Base-by-base conservation (phyloP, 2,888 invertebrate genomes). In the Aleiodes alternator region DNA sequence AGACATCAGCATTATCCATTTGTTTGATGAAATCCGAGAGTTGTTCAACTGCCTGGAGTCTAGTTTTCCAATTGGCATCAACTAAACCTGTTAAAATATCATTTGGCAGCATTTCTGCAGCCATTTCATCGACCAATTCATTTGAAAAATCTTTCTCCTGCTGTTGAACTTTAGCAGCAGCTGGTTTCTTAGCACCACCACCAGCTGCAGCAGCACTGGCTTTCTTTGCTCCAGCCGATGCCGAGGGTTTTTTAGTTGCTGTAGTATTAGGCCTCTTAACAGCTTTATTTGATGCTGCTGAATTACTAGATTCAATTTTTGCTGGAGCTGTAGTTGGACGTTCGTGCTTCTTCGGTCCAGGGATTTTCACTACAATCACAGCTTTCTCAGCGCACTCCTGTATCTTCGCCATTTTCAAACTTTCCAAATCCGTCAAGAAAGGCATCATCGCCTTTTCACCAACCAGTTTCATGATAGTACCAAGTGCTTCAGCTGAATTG, bases 321-420 rank as follows among this genome's bases (percentile, higher is more conserved):
- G 92, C 87, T 0, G 92, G 91, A 0, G 91, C 91, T 0, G 92
- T 90, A 66, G 91, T 92, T 0, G 92, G 88, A 77, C 93, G 92
- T 0, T 90, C 88, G 12, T 92, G 91, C 83, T 95, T 95, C 82
- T 93, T 93, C 0, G 91, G 91, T 0, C 92, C 92, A 0, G 93
- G 89, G 12, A 93, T 90, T 90, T 96, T 96, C 4, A 95, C 94
- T 80, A 93, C 92, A 75, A 97, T 95, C 69, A 96, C 96, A 50
- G 97, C 97, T 90, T 98, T 98, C 69, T 98, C 98, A 82, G 95
- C 95, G 85, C 93, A 96, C 88, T 99, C 99, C 89, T 97, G 97
- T 64, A 99, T 95, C 91, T 98, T 99, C 61, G 94, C 93, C 93
- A 98, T 95, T 90, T 98, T 99, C 43, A 98, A 90, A 56, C 93